Evolutionary conservation across 2,113 vertebrate species (phyloP).

Genomic region (Myrmecophaga tridactyla): DNA sequence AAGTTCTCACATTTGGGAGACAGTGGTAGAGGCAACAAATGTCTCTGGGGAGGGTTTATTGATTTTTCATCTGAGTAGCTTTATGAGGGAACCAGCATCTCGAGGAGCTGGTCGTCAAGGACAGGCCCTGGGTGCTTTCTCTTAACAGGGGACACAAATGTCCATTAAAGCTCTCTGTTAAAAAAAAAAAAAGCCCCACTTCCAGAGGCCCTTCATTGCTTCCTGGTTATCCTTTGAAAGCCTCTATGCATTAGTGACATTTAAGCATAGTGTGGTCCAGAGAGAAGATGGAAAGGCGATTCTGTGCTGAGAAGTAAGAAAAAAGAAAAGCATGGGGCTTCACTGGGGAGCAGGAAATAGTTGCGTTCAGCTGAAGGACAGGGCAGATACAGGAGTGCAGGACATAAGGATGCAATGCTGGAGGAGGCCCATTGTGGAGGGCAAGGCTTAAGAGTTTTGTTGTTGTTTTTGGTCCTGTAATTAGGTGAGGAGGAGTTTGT

Average conservation of each 20-base stretch:
- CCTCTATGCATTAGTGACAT: neutral
- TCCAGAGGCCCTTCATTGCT: slow-evolving; percentile 8
- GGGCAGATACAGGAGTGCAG: neutral
- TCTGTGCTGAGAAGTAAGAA: neutral
- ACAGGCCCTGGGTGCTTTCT: neutral
- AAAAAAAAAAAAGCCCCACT: slow-evolving; percentile 30
- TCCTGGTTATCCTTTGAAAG: slow-evolving; percentile 41
- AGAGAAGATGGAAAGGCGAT: neutral
- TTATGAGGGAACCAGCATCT: neutral
- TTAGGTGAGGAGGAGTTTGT: neutral
- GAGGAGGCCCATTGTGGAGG: neutral
- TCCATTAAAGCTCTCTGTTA: slow-evolving; percentile 41
- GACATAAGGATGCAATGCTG: accelerated
- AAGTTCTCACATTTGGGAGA: slow-evolving; percentile 40
- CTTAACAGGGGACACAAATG: slow-evolving; percentile 25
- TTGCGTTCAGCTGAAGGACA: neutral
- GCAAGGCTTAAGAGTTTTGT: neutral
- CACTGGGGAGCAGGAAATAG: neutral
- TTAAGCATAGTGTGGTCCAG: neutral
- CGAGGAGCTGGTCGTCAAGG: slow-evolving; percentile 50
- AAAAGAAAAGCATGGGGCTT: neutral
- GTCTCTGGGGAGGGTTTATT: slow-evolving; percentile 14
- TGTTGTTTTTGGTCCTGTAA: neutral
- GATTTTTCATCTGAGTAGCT: slow-evolving; percentile 54
- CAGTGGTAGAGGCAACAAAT: slow-evolving; percentile 44